phyloP scores from a whole-genome alignment of 2,113 vertebrate species.

The Pipra filicauda region DNA sequence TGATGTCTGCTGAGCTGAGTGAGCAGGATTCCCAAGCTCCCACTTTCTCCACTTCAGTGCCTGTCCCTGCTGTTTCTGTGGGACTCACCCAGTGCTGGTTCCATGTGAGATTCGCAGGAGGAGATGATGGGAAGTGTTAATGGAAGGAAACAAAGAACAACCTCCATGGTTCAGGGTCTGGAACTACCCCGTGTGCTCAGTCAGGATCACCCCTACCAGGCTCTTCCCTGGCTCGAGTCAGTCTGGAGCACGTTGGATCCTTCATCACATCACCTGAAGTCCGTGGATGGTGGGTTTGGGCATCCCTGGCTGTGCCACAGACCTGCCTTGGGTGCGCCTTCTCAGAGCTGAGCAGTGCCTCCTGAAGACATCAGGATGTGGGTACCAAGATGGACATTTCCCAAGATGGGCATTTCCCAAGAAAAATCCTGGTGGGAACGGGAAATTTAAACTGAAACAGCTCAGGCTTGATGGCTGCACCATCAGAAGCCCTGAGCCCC shows the following conservation, averaged over 20 bases:
- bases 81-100: background rate
- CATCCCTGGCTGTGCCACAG: background rate
- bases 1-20: background rate
- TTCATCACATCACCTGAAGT: background rate
- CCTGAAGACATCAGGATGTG: background rate
- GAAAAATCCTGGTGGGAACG: fast-evolving
- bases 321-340: background rate
- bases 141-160: background rate
- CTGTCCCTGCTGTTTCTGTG: background rate
- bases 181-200: fast-evolving
- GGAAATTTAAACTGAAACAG: background rate
- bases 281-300: background rate
- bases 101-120: fast-evolving
- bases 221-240: background rate
- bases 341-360: background rate
- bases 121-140: fast-evolving
- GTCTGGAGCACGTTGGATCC: background rate
- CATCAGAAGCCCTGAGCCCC: background rate
- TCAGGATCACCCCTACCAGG: fast-evolving
- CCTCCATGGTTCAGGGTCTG: background rate
- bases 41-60: background rate
- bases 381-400: background rate
- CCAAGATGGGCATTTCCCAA: background rate
- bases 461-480: background rate
- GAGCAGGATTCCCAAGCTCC: background rate